phyloP scores from a whole-genome alignment of 2,888 invertebrate genomes.

The Phymatocera aterrima region DNA sequence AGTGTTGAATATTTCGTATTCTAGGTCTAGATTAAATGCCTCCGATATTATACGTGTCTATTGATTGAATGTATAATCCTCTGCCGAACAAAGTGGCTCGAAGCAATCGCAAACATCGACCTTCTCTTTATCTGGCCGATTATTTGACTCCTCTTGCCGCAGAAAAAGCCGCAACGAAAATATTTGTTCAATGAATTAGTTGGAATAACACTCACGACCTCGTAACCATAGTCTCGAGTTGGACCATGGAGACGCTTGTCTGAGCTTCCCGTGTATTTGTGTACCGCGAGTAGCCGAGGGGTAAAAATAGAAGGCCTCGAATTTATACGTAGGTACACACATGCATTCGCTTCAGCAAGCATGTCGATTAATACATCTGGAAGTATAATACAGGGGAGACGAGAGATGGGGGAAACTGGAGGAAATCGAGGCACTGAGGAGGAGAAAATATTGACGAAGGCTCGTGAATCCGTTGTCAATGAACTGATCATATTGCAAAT shows the following conservation, averaged over 20 bases:
- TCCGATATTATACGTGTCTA: background rate
- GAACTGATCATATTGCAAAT: background rate
- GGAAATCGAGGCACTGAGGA: background rate
- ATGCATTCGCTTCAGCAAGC: background rate
- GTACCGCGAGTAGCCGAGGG: background rate
- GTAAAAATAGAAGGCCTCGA: slow-evolving; percentile 25
- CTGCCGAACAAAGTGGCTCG: background rate
- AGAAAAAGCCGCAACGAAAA: background rate
- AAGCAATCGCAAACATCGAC: background rate
- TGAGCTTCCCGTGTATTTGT: slow-evolving; percentile 20
- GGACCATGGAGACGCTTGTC: slow-evolving; percentile 13
- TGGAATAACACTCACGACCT: background rate
- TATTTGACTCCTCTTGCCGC: background rate
- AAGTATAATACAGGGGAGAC: background rate
- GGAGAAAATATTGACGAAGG: background rate
- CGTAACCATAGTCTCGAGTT: slow-evolving; percentile 10
- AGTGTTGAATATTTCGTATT: background rate
- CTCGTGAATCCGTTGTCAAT: background rate
- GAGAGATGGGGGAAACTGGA: background rate
- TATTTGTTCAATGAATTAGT: background rate
- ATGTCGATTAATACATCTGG: background rate
- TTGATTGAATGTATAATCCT: background rate
- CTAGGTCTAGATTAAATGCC: background rate
- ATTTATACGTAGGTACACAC: background rate
- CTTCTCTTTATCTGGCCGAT: background rate